phyloP scores from a whole-genome alignment of 2,797 vertebrate genomes.

The Lycodopsis pacificus region DNA sequence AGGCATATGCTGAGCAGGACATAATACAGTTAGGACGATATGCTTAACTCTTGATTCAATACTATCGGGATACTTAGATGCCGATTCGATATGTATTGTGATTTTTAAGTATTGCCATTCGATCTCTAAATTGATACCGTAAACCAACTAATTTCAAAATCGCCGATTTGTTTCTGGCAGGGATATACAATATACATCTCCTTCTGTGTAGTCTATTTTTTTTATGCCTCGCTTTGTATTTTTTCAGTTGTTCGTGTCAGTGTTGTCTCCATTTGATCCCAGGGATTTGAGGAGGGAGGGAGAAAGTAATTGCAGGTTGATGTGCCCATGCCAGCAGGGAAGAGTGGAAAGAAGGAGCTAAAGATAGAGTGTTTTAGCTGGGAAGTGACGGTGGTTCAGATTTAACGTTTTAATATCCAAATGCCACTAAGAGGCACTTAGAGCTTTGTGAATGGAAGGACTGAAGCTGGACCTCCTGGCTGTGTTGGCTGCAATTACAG shows the following conservation, averaged over 20 bases:
- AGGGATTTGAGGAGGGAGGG: slow-evolving; percentile 47
- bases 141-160: not conserved
- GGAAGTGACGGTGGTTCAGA: slow-evolving; percentile 73
- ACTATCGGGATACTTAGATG: not conserved
- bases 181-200: not conserved
- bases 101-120: not conserved
- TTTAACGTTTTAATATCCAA: slow-evolving; percentile 83
- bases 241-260: slow-evolving; percentile 4
- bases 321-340: slow-evolving; percentile 51
- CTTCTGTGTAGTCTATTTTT: not conserved
- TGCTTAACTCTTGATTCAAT: not conserved
- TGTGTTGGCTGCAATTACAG: slow-evolving; percentile 76
- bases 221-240: not conserved
- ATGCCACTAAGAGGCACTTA: slow-evolving; percentile 82
- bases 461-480: slow-evolving; percentile 72
- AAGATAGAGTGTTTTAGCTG: slow-evolving; percentile 75
- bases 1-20: not conserved
- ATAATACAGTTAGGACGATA: not conserved
- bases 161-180: not conserved
- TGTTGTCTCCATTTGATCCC: slow-evolving; percentile 26
- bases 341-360: slow-evolving; percentile 71
- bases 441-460: slow-evolving; percentile 79
- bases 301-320: slow-evolving; percentile 76
- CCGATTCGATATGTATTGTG: not conserved
- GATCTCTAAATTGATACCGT: not conserved